These are phyloP conservation scores for Forbesichthys papilliferus DNA, from an alignment of 2,113 vertebrate species.

Conservation along the genomic window DNA sequence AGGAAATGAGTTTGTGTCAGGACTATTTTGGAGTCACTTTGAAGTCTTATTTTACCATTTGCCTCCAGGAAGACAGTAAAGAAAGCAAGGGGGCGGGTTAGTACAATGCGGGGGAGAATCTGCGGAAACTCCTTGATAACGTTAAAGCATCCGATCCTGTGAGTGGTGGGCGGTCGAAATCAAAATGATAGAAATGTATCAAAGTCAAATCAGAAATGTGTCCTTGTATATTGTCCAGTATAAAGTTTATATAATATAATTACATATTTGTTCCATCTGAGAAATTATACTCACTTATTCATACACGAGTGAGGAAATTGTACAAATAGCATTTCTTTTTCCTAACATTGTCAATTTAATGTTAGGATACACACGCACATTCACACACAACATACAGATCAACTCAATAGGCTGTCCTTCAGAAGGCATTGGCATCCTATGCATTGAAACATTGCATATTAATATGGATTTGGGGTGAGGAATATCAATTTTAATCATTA, in stretches of 20 bases:
- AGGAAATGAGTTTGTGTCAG: slow-evolving; percentile 79
- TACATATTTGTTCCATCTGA: slow-evolving; percentile 7
- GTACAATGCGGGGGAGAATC: slow-evolving; percentile 54
- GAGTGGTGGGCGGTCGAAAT: slow-evolving; percentile 50
- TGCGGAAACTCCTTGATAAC: slow-evolving; percentile 57
- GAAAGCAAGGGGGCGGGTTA: slow-evolving; percentile 38
- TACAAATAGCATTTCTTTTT: slow-evolving; percentile 9
- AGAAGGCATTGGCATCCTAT: no score
- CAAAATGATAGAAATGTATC: slow-evolving; percentile 1
- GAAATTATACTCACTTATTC: not conserved
- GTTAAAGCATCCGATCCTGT: slow-evolving; percentile 41
- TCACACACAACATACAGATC: not conserved
- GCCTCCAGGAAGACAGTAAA: slow-evolving; percentile 67
- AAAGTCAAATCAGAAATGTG: slow-evolving; percentile 13
- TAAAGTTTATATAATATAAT: not conserved
- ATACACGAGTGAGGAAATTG: not conserved
- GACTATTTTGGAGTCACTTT: slow-evolving; percentile 79
- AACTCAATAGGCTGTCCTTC: no score
- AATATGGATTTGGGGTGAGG: no score
- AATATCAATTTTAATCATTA: no score
- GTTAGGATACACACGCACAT: not conserved
- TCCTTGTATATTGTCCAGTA: not conserved
- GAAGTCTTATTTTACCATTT: slow-evolving; percentile 78
- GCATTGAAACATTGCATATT: no score
- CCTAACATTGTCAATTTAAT: slow-evolving; percentile 17